These are phyloP conservation scores for Leptura quadrifasciata DNA, from an alignment of 2,888 invertebrate genomes.

Conservation along the genomic window DNA sequence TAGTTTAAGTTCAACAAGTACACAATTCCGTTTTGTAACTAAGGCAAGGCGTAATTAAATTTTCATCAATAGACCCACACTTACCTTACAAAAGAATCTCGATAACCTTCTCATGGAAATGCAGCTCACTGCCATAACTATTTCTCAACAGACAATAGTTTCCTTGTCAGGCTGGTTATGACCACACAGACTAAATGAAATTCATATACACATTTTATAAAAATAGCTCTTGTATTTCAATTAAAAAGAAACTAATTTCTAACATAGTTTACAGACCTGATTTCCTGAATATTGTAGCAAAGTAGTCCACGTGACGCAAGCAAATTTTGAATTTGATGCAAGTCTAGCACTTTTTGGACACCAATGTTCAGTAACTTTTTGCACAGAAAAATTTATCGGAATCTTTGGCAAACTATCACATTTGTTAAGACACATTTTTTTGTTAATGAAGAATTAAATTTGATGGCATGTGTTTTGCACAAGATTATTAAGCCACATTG, in stretches of 20 bases:
- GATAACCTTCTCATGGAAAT: too few relatives aligned
- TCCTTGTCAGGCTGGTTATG: neutral
- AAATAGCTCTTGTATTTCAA: constrained; percentile 14
- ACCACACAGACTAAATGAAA: constrained; percentile 22
- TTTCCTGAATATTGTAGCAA: constrained; percentile 25
- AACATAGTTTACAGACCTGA: constrained; percentile 39
- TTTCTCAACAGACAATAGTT: neutral
- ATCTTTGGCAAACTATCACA: constrained; percentile 32
- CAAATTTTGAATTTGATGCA: constrained; percentile 23
- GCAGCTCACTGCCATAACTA: neutral
- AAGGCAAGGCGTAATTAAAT: too few relatives aligned
- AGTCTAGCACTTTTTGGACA: constrained; percentile 31
- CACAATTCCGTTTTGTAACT: too few relatives aligned
- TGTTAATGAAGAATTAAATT: neutral
- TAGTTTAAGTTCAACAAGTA: too few relatives aligned
- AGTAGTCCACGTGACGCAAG: constrained; percentile 15
- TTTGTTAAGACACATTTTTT: constrained; percentile 34
- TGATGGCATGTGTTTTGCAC: constrained; percentile 28
- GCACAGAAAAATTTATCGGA: constrained; percentile 20
- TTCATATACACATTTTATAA: constrained; percentile 16
- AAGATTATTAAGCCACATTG: constrained; percentile 30
- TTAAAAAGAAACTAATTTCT: constrained; percentile 10
- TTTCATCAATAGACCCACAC: too few relatives aligned
- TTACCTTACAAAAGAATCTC: too few relatives aligned
- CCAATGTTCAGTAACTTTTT: constrained; percentile 21